These are phyloP conservation scores for Dasyprocta punctata DNA, from an alignment of 2,113 vertebrate species.

Conservation along the genomic window DNA sequence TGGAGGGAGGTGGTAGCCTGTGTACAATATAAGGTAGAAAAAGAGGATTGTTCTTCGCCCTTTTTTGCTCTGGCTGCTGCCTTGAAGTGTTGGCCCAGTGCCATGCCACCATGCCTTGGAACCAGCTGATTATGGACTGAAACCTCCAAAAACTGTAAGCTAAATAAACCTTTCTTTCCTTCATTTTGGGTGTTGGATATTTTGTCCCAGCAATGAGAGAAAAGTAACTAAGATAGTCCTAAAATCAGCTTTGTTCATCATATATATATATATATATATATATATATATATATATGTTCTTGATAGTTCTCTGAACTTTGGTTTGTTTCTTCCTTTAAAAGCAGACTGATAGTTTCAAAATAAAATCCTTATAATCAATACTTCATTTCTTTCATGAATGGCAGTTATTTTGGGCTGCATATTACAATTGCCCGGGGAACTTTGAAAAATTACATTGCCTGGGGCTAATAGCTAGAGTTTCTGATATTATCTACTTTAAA, in stretches of 20 bases:
- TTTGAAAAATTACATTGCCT: not conserved
- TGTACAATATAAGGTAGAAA: too few species aligned
- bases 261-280: not conserved
- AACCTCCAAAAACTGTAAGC: too few species aligned
- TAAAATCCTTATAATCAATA: not conserved
- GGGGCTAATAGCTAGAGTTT: not conserved
- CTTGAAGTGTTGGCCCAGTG: too few species aligned
- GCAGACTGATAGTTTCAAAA: conserved; percentile 18
- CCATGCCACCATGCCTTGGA: too few species aligned
- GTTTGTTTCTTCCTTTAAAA: not conserved
- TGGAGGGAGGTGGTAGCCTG: too few species aligned
- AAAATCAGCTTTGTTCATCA: not conserved
- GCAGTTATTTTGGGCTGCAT: not conserved
- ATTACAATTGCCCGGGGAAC: not conserved
- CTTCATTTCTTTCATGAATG: not conserved
- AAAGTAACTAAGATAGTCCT: too few species aligned
- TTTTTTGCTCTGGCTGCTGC: too few species aligned
- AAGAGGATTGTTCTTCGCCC: too few species aligned
- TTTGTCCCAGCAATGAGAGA: too few species aligned
- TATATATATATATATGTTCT: not conserved
- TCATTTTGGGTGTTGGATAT: too few species aligned
- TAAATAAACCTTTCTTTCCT: too few species aligned
- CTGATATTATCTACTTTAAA: not conserved
- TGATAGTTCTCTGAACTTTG: not conserved
- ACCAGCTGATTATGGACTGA: too few species aligned